Evolutionary conservation across 2,113 vertebrate species (phyloP).

Genomic region (Mesitornis unicolor): DNA sequence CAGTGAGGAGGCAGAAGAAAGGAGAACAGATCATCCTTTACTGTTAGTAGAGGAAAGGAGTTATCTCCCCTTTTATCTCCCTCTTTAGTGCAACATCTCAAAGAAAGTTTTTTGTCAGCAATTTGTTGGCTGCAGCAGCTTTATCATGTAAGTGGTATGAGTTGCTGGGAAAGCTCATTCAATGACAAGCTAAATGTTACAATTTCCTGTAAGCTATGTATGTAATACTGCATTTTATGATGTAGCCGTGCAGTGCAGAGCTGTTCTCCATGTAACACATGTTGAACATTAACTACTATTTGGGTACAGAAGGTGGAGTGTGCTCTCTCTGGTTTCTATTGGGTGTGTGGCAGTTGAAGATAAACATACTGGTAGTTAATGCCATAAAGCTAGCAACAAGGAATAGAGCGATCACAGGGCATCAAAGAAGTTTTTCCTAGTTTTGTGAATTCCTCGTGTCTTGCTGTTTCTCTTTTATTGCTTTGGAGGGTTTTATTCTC

Average conservation of each 20-base stretch:
- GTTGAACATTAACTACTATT: conserved; percentile 45
- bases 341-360: background rate
- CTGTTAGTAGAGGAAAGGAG: background rate
- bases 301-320: conserved; percentile 20
- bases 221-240: conserved; percentile 15
- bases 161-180: background rate
- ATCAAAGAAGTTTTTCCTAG: background rate
- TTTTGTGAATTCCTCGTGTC: background rate
- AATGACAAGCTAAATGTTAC: background rate
- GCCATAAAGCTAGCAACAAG: background rate
- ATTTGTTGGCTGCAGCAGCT: background rate
- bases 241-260: background rate
- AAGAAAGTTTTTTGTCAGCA: background rate
- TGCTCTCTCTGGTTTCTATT: background rate
- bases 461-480: background rate
- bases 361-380: background rate
- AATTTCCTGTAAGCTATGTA: background rate
- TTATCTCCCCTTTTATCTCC: background rate
- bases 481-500: background rate
- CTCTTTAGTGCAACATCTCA: background rate
- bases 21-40: background rate
- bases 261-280: background rate
- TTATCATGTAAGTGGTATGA: background rate
- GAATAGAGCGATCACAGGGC: background rate
- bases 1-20: background rate